These are phyloP conservation scores for Thalpophila matura DNA, from an alignment of 2,888 invertebrate genomes.

Conservation along the genomic window DNA sequence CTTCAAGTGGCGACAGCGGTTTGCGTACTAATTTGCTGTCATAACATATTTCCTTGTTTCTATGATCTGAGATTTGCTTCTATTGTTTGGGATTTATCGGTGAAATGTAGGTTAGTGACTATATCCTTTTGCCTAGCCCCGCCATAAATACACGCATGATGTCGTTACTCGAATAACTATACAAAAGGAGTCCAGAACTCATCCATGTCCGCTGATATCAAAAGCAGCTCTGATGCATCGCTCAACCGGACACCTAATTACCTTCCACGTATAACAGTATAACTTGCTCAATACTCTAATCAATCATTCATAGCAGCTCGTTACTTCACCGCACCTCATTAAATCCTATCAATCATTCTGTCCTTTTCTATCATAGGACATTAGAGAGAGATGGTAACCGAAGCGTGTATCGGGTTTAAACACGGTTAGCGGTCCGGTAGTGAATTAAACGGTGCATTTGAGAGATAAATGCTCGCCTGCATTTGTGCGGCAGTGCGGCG, in stretches of 20 bases:
- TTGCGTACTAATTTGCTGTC: too few relatives aligned
- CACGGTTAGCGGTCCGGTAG: slow-evolving; percentile 62
- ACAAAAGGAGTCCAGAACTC: background rate
- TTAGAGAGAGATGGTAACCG: slow-evolving; percentile 35
- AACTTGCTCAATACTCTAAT: slow-evolving; percentile 63
- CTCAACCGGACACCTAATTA: slow-evolving; percentile 50
- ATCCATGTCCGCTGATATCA: background rate
- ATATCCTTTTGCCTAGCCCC: too few relatives aligned
- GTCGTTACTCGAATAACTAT: too few relatives aligned
- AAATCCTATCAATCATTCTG: slow-evolving; percentile 49
- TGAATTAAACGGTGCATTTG: slow-evolving; percentile 79
- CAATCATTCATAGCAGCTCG: slow-evolving; percentile 70
- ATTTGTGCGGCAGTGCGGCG: slow-evolving; percentile 62
- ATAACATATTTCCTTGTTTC: too few relatives aligned
- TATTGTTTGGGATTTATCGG: too few relatives aligned
- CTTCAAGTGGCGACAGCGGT: too few relatives aligned
- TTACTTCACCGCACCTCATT: slow-evolving; percentile 65
- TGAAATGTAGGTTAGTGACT: too few relatives aligned
- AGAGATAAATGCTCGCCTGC: slow-evolving; percentile 73
- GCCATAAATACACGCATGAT: too few relatives aligned
- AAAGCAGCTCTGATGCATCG: slow-evolving; percentile 19
- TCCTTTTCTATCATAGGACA: slow-evolving; percentile 38
- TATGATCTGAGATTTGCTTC: too few relatives aligned
- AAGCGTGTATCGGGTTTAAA: slow-evolving; percentile 56
- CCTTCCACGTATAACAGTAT: slow-evolving; percentile 44